Conservation (phyloP, 2,113 vertebrate genomes). For the Motacilla alba region DNA sequence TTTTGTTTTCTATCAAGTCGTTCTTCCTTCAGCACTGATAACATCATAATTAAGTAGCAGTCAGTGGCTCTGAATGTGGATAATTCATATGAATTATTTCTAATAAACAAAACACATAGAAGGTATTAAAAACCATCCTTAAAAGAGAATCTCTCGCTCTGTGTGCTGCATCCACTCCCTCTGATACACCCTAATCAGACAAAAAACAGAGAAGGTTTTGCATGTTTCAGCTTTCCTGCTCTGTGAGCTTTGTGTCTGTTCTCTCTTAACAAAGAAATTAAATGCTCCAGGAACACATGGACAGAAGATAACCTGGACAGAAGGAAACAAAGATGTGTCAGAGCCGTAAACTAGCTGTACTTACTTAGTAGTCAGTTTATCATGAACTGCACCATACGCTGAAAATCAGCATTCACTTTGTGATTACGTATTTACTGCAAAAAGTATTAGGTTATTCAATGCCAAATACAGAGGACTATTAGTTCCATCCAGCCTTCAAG, state of each 20-base stretch:
- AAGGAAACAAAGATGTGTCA: not conserved
- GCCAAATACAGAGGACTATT: not conserved
- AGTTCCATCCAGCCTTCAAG: not conserved
- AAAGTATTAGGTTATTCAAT: not conserved
- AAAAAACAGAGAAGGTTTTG: not conserved
- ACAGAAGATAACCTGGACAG: not conserved
- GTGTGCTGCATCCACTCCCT: not conserved
- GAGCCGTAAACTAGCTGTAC: not conserved
- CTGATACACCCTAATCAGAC: not conserved
- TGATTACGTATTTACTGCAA: not conserved
- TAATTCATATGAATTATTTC: constrained; percentile 35
- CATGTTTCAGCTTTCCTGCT: not conserved
- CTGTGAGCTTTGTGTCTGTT: not conserved
- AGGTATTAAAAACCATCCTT: not conserved
- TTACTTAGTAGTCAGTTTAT: not conserved
- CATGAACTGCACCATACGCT: not conserved
- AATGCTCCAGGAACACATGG: not conserved
- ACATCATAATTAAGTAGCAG: constrained; percentile 27
- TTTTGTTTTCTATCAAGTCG: constrained; percentile 38
- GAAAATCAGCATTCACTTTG: not conserved
- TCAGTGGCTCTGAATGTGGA: not conserved
- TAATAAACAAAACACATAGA: constrained; percentile 18
- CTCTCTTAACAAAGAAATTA: not conserved
- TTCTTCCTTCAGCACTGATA: not conserved
- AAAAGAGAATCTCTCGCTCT: not conserved